phyloP scores from a whole-genome alignment of 2,797 vertebrate genomes.

The Hydrolagus colliei region DNA sequence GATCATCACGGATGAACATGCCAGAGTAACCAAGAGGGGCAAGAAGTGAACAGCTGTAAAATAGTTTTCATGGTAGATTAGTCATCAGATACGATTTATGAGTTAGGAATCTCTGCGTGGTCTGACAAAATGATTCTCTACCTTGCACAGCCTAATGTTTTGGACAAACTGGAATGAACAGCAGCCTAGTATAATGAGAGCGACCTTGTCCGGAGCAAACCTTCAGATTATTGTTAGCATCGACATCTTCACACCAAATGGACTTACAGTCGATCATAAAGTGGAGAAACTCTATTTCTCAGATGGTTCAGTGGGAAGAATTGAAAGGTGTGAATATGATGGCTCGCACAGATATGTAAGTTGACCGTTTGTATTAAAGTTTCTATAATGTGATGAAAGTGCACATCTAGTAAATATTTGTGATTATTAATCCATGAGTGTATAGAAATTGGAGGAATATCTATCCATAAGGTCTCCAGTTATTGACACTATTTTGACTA shows the following conservation, averaged over 20 bases:
- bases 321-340: conserved; percentile 93
- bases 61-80: neutral
- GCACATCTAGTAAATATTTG: neutral
- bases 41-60: neutral
- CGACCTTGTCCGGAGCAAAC: conserved; percentile 81
- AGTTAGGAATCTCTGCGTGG: too few species aligned
- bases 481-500: neutral
- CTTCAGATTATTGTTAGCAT: conserved; percentile 79
- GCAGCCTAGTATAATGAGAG: conserved; percentile 89
- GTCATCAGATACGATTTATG: too few species aligned
- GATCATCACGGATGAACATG: too few species aligned
- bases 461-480: neutral
- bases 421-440: neutral
- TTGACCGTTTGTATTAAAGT: conserved; percentile 38
- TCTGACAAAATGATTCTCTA: conserved; percentile 33
- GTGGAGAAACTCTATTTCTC: conserved; percentile 97
- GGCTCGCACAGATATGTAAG: conserved; percentile 89
- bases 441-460: neutral
- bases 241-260: conserved; percentile 90
- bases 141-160: conserved; percentile 82
- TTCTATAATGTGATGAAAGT: neutral
- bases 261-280: conserved; percentile 88
- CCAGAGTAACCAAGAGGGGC: too few species aligned
- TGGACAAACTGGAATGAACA: conserved; percentile 99
- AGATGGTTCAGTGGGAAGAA: conserved; percentile 88